Base-by-base conservation (phyloP, 2,113 vertebrate genomes). In the Albula glossodonta region DNA sequence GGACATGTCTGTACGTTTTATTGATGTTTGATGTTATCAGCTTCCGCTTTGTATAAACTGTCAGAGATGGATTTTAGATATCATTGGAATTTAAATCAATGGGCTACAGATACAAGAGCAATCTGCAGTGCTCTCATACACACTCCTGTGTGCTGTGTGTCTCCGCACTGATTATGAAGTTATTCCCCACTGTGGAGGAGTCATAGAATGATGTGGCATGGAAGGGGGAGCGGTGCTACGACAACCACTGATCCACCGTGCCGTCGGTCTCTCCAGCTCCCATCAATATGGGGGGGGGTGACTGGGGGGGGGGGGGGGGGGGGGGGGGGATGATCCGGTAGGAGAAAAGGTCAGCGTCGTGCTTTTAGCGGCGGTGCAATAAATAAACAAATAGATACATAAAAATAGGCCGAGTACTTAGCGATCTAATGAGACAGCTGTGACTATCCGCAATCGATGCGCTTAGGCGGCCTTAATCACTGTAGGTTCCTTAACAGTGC, bases 331-430 rank as follows among this genome's bases (percentile, higher is more conserved):
- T 60, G 57, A 3, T 41, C 12, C 17, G 63, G 41, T 8, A 9
- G 60, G 56, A 91, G 89, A 90, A 92, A 91, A 90, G 92, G 84
- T 80, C 84, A 81, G 57, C 3, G 80, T 25, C 56, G 49, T 9
- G 84, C 78, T 22, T 49, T 78, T 85, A 57, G 5, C 31, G 7
- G 77, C 19, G 49, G 57, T 3, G 22, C 78, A 87, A 89, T 85
- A 87, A 90, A 86, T 52, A 86, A 81, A 92, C 88, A 80, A 81
- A 85, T 63, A 51, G 10, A 70, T 2, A 86, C 89, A 92, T 91
- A 90, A 89, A 93, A 92, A 90, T 88, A 90, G 82, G 87, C 81
- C 53, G 83, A 88, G 92, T 93, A 89, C 91, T 92, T 92, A 90
- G 88, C 88, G 12, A 81, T 8, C 87, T 94, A 92, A 91, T 93